Percentiles rank a stretch among this genome's conserved stretches.
phyloP scores from a whole-genome alignment of 2,888 invertebrate species.

The Cecidostiba fungosa region DNA sequence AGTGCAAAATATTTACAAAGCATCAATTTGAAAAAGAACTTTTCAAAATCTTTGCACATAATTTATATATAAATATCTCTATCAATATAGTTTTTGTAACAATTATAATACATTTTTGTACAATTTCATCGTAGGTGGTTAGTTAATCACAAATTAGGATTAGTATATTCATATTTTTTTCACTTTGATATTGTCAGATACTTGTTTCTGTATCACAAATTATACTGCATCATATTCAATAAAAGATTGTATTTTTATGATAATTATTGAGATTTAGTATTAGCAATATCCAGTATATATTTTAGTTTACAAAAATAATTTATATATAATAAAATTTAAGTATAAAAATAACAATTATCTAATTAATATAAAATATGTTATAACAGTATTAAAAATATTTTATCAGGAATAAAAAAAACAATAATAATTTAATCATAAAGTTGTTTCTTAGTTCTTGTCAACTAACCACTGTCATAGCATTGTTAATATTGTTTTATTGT shows the following conservation, averaged over 20 bases:
- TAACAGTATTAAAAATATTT: constrained; percentile 2
- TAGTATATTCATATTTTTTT: neutral
- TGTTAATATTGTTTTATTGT: neutral
- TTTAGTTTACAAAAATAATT: neutral
- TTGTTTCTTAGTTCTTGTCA: constrained; percentile 10
- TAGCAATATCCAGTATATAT: neutral
- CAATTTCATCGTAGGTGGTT: neutral
- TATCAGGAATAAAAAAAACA: constrained; percentile 23
- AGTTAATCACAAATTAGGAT: neutral
- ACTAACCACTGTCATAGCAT: constrained; percentile 43
- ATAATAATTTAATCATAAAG: constrained; percentile 23
- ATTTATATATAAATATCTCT: neutral
- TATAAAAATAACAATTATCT: constrained; percentile 23
- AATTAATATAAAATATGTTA: constrained; percentile 1
- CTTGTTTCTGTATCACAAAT: neutral
- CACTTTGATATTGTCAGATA: neutral
- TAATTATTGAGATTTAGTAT: neutral
- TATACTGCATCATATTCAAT: neutral
- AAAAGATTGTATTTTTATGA: neutral
- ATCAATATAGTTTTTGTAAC: neutral
- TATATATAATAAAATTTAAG: neutral
- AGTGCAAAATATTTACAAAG: neutral
- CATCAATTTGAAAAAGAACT: neutral
- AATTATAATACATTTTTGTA: constrained; percentile 6
- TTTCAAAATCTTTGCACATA: neutral